Percentiles rank a stretch among this genome's conserved stretches.
phyloP scores from a whole-genome alignment of 2,797 vertebrate genomes.

The Emydoidea blandingii region DNA sequence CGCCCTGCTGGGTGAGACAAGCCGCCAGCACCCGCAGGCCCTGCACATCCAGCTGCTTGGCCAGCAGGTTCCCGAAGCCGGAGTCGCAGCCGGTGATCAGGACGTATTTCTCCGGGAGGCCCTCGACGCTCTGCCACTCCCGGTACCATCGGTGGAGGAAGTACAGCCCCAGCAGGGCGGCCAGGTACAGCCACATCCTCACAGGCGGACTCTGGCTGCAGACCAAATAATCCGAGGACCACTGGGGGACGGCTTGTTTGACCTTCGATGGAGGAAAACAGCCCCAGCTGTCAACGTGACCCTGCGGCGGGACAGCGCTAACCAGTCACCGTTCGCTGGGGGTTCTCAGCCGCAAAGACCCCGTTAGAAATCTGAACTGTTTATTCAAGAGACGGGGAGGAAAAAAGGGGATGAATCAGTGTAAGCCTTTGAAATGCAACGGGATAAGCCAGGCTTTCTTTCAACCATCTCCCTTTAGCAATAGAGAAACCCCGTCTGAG shows the following conservation, averaged over 20 bases:
- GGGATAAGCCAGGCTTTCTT: too few species aligned
- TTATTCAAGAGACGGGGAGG: too few species aligned
- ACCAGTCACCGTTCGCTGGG: too few species aligned
- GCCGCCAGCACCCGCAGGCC: slow-evolving; percentile 81
- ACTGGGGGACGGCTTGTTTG: too few species aligned
- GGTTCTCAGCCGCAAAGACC: not conserved
- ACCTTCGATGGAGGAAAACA: too few species aligned
- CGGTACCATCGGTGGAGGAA: slow-evolving; percentile 51
- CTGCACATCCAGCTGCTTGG: slow-evolving; percentile 46
- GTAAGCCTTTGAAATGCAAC: too few species aligned
- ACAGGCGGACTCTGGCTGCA: not conserved
- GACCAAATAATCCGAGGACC: not conserved
- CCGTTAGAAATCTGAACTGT: too few species aligned
- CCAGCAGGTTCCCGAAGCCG: slow-evolving; percentile 88
- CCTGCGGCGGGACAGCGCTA: too few species aligned
- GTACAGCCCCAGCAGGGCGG: not conserved
- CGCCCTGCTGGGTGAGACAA: slow-evolving; percentile 73
- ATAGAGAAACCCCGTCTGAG: not conserved
- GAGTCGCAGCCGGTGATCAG: slow-evolving; percentile 75
- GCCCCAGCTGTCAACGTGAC: not conserved
- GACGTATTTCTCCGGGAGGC: slow-evolving; percentile 70
- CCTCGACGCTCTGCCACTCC: slow-evolving; percentile 39
- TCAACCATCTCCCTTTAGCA: too few species aligned
- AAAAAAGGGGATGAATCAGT: too few species aligned
- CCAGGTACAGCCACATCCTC: slow-evolving; percentile 3